A percentile compares a stretch with the other conserved stretches of the same genome.
Conservation (phyloP, 1,140 invertebrate genomes). For the Oppia nitens region DNA sequence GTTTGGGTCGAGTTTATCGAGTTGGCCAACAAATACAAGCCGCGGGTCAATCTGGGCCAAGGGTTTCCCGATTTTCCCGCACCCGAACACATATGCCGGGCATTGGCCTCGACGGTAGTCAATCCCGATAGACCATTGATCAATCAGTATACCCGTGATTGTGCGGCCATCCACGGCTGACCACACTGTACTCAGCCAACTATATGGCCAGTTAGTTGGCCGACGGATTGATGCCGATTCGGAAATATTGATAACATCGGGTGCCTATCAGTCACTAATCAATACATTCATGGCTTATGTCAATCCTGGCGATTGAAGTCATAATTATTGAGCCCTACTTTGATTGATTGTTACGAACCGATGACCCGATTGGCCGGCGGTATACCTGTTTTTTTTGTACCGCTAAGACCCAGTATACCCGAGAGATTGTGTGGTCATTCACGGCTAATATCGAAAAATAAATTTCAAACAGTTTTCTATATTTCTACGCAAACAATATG, state of each 20-base stretch:
- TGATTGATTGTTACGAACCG: constrained; percentile 84
- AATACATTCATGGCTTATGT: constrained; percentile 66
- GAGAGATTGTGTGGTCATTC: no score
- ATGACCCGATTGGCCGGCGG: constrained; percentile 79
- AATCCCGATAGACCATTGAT: constrained; percentile 49
- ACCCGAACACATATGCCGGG: constrained; percentile 62
- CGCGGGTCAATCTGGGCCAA: constrained; percentile 84
- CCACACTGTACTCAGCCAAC: constrained; percentile 61
- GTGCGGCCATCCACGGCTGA: constrained; percentile 68
- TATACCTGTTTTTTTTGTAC: constrained; percentile 64
- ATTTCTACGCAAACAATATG: no score
- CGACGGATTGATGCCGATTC: constrained; percentile 54
- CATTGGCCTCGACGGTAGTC: constrained; percentile 46
- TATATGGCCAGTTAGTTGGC: constrained; percentile 63
- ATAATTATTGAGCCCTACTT: constrained; percentile 97
- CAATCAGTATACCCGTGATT: constrained; percentile 62
- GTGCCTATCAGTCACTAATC: constrained; percentile 79
- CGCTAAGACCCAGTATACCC: no score
- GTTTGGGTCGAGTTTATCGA: constrained; percentile 86
- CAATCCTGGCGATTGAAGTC: constrained; percentile 59
- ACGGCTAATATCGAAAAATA: no score
- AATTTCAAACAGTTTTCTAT: no score
- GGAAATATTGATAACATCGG: constrained; percentile 71
- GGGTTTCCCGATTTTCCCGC: constrained; percentile 89
- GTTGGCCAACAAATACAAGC: constrained; percentile 67